Conservation (phyloP, 1,140 invertebrate genomes). For the Druon quercuslanigerum region DNA sequence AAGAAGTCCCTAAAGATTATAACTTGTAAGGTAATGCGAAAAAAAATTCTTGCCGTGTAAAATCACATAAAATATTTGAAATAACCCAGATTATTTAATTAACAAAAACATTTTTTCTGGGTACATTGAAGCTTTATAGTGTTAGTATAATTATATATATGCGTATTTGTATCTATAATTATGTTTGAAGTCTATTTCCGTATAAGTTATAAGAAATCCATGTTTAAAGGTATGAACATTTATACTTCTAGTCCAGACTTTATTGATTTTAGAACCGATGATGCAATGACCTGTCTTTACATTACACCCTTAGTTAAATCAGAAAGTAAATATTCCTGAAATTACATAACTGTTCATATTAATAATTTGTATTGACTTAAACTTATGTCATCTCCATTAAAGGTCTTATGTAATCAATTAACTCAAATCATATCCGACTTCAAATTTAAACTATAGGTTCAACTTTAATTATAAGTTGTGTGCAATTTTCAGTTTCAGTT, state of each 20-base stretch:
- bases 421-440: no score
- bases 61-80: no score
- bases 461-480: conserved; percentile 33
- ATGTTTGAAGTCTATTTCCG: conserved; percentile 12
- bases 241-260: conserved; percentile 6
- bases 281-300: not conserved
- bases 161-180: conserved; percentile 9
- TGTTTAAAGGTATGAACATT: not conserved
- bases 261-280: conserved; percentile 15
- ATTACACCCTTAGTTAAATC: not conserved
- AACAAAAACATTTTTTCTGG: not conserved
- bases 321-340: no score
- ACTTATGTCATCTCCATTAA: no score
- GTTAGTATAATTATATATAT: conserved; percentile 14
- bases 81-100: not conserved
- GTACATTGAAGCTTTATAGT: not conserved
- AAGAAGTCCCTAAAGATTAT: no score
- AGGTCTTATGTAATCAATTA: no score
- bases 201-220: conserved; percentile 7
- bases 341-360: no score
- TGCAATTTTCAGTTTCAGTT: conserved; percentile 55
- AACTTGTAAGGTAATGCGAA: no score
- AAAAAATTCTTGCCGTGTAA: no score
- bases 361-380: no score
- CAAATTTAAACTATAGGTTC: no score